A percentile compares a stretch with the other conserved stretches of the same genome.
Conservation (phyloP, 2,113 vertebrate species). For the Cheirogaleus medius region DNA sequence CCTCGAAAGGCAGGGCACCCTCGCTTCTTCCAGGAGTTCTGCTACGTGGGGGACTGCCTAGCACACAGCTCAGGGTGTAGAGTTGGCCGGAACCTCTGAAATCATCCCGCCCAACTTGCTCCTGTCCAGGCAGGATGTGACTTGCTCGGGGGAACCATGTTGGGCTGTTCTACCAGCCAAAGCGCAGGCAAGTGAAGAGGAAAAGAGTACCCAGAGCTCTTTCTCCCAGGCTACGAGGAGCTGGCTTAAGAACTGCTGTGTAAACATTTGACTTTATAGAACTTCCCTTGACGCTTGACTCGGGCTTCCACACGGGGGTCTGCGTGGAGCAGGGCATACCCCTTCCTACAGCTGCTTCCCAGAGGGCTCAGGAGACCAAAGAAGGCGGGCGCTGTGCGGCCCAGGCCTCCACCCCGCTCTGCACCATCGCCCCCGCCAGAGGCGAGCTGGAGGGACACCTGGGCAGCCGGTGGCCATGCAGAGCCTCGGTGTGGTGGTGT, state of each 20-base stretch:
- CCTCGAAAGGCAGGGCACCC: not conserved
- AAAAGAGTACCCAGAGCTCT: not conserved
- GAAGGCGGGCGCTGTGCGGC: fast-evolving
- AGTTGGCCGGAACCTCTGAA: not conserved
- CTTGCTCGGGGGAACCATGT: not conserved
- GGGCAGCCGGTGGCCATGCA: fast-evolving
- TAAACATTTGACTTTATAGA: not conserved
- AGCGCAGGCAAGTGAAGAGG: not conserved
- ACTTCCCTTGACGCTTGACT: too few species aligned
- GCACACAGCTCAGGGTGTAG: not conserved
- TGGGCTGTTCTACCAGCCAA: not conserved
- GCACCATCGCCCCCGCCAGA: fast-evolving
- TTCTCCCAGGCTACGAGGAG: not conserved
- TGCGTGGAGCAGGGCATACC: not conserved
- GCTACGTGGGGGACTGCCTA: not conserved
- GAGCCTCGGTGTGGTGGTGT: not conserved
- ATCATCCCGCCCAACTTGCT: fast-evolving
- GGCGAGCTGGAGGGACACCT: not conserved
- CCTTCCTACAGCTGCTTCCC: not conserved
- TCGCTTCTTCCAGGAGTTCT: fast-evolving
- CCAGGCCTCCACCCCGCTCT: not conserved
- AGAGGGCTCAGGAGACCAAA: not conserved
- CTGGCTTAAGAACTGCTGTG: not conserved
- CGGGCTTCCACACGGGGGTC: not conserved
- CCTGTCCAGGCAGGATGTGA: not conserved